A percentile compares a stretch with the other conserved stretches of the same genome.
These are phyloP conservation scores for Furnarius figulus DNA, from an alignment of 2,113 vertebrate genomes.

Conservation along the genomic window DNA sequence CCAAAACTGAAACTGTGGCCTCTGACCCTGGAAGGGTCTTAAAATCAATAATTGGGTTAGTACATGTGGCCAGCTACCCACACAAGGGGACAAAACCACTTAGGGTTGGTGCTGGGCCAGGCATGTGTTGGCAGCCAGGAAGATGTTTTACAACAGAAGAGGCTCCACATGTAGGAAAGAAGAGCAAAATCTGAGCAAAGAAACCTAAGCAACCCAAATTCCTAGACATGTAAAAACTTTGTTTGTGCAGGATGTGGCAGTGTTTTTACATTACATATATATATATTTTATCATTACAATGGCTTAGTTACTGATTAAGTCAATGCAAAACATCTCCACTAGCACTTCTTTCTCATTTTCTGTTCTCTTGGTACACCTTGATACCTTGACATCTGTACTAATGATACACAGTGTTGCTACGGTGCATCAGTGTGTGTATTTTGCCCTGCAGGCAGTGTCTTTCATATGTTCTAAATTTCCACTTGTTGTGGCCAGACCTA, in stretches of 20 bases:
- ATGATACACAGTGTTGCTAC: accelerated
- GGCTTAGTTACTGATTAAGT: neutral
- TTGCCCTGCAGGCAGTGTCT: neutral
- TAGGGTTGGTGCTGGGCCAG: neutral
- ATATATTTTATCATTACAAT: too few relatives aligned
- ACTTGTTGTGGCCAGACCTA: conserved; percentile 38
- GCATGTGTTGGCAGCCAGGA: neutral
- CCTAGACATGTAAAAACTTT: neutral
- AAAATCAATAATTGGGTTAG: neutral
- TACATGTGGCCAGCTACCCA: neutral
- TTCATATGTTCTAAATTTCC: conserved; percentile 7
- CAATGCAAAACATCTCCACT: neutral
- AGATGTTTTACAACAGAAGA: neutral
- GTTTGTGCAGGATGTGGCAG: neutral
- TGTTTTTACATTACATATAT: too few relatives aligned
- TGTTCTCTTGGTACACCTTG: neutral
- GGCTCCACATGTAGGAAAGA: neutral
- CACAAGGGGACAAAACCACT: neutral
- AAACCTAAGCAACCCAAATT: neutral
- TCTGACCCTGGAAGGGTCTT: neutral
- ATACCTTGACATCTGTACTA: neutral
- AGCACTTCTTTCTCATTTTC: neutral
- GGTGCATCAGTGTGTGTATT: neutral
- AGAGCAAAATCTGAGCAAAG: neutral
- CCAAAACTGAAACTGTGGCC: neutral